Evolutionary conservation across 35 echinoderm and acorn worm genomes (phyloP).

Genomic region (Patiria miniata): DNA sequence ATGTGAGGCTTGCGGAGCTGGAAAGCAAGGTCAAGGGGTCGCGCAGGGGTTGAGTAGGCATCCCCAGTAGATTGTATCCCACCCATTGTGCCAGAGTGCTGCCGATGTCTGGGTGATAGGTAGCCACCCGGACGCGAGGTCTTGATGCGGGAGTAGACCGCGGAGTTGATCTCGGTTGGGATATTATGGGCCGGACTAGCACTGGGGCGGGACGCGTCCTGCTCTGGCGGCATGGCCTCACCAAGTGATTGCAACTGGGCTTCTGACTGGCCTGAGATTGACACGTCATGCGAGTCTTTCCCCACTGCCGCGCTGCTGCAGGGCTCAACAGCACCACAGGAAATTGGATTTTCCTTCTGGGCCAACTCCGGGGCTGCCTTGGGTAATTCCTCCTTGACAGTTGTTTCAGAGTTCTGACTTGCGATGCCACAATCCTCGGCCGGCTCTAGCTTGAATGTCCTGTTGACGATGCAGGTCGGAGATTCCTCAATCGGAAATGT

Average conservation of each 20-base stretch:
- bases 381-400: constrained; percentile 3
- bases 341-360: constrained; percentile 17
- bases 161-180: not conserved
- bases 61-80: not conserved
- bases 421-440: too few species aligned
- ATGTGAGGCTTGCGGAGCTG: constrained; percentile 18
- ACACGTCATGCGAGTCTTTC: not conserved
- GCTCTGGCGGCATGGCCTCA: not conserved
- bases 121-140: not conserved
- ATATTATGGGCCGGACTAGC: not conserved
- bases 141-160: not conserved
- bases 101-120: not conserved
- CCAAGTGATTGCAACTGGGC: not conserved
- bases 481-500: constrained; percentile 17
- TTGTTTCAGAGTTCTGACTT: not conserved
- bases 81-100: constrained; percentile 1
- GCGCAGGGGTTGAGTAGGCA: not conserved
- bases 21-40: not conserved
- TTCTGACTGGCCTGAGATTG: not conserved
- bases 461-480: constrained; percentile 9
- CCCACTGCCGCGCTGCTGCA: not conserved
- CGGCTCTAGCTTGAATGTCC: constrained; percentile 3
- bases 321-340: not conserved
- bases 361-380: not conserved
- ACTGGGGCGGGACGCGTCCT: not conserved